phyloP scores from a whole-genome alignment of 2,888 invertebrate genomes.

The Julus scandinavius region DNA sequence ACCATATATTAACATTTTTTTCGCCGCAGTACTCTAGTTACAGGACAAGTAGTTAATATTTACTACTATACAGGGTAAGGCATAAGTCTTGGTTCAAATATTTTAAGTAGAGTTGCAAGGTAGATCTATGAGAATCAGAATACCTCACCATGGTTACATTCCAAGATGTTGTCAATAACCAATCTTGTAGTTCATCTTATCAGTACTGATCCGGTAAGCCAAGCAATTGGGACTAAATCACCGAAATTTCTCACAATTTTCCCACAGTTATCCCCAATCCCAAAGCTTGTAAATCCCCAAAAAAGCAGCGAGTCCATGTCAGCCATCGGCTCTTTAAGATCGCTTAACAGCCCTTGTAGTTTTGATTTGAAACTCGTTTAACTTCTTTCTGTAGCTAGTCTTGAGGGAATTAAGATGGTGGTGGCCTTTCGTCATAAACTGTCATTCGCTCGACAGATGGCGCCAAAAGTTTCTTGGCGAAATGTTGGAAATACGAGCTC shows the following conservation, averaged over 20 bases:
- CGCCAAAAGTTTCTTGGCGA: not conserved
- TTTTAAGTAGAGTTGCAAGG: too few species aligned
- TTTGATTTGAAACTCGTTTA: not conserved
- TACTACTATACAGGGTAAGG: too few species aligned
- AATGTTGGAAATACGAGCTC: slow-evolving; percentile 19
- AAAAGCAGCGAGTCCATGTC: not conserved
- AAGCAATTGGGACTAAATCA: too few species aligned
- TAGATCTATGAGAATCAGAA: too few species aligned
- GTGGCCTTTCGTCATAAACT: not conserved
- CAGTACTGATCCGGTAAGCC: too few species aligned
- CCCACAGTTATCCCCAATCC: not conserved
- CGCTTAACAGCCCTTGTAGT: slow-evolving; percentile 13
- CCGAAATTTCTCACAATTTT: not conserved
- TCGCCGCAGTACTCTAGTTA: too few species aligned
- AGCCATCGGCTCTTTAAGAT: slow-evolving; percentile 5
- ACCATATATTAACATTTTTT: too few species aligned
- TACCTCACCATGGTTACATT: too few species aligned
- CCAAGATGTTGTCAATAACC: not conserved
- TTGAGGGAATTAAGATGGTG: not conserved
- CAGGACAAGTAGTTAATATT: too few species aligned
- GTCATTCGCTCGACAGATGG: slow-evolving; percentile 13
- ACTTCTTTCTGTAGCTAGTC: not conserved
- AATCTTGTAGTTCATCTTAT: not conserved
- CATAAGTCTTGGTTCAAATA: too few species aligned
- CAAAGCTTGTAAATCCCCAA: not conserved